A percentile compares a stretch with the other conserved stretches of the same genome.
phyloP scores from a whole-genome alignment of 2,888 invertebrate species.

The Galerucella calmariensis region DNA sequence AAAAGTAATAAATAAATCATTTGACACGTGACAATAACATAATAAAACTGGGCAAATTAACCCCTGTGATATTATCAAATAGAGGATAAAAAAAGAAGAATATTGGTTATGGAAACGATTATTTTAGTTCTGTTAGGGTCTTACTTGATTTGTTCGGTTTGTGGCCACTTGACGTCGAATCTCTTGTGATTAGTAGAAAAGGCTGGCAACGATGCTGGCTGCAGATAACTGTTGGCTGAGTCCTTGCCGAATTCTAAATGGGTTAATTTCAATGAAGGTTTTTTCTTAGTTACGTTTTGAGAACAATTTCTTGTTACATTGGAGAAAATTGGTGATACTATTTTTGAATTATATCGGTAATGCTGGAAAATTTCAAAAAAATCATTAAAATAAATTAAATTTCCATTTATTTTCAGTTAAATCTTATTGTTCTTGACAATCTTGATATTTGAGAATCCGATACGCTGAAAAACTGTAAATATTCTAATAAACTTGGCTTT shows the following conservation, averaged over 20 bases:
- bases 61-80: too few species aligned
- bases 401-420: too few species aligned
- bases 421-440: too few species aligned
- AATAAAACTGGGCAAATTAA: too few species aligned
- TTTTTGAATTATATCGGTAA: neutral
- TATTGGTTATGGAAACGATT: too few species aligned
- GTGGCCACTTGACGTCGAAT: neutral
- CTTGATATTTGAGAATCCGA: too few species aligned
- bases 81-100: neutral
- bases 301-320: neutral
- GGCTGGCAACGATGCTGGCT: conserved; percentile 3
- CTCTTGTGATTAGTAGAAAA: neutral
- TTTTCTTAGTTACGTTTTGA: conserved; percentile 1
- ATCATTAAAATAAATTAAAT: too few species aligned
- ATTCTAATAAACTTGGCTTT: too few species aligned
- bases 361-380: conserved; percentile 4
- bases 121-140: neutral
- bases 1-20: neutral
- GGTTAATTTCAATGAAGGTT: neutral
- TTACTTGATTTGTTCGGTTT: neutral
- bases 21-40: too few species aligned
- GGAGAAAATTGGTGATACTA: neutral
- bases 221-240: neutral
- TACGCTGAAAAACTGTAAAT: neutral
- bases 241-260: neutral